Percentiles rank a stretch among this genome's conserved stretches.
These are phyloP conservation scores for Druon quercuslanigerum DNA, from an alignment of 1,140 invertebrate genomes.

Conservation along the genomic window DNA sequence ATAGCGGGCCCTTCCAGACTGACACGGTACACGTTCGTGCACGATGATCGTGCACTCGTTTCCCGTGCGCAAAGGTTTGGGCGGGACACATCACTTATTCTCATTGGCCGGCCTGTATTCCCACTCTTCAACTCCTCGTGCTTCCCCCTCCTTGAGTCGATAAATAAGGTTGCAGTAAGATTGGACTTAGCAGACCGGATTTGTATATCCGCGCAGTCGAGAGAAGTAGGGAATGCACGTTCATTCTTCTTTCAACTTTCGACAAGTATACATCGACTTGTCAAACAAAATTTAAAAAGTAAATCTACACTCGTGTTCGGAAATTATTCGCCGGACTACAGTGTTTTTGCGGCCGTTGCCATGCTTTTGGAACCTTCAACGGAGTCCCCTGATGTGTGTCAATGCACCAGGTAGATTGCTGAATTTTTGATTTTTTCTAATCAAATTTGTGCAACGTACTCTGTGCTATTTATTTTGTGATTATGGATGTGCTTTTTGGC, in stretches of 20 bases:
- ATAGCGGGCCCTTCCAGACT: slow-evolving; percentile 11
- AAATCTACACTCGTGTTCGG: too few relatives aligned
- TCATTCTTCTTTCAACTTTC: neutral
- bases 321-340: too few relatives aligned
- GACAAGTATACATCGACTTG: neutral
- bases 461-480: neutral
- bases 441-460: neutral
- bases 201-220: neutral
- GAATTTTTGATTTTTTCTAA: slow-evolving; percentile 2
- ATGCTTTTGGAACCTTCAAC: slow-evolving; percentile 61
- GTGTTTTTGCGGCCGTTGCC: neutral
- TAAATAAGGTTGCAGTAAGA: slow-evolving; percentile 36
- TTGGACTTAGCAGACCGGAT: slow-evolving; percentile 36
- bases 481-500: neutral
- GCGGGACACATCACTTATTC: slow-evolving; percentile 48
- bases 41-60: neutral
- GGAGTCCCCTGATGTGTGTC: slow-evolving; percentile 64
- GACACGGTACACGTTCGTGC: neutral
- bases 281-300: neutral
- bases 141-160: slow-evolving; percentile 44
- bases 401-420: slow-evolving; percentile 65
- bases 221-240: neutral
- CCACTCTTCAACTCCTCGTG: slow-evolving; percentile 32
- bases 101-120: slow-evolving; percentile 54
- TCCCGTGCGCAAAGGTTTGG: slow-evolving; percentile 48